Base-by-base conservation (phyloP, 2,888 invertebrate genomes). In the Agrotis clavis region DNA sequence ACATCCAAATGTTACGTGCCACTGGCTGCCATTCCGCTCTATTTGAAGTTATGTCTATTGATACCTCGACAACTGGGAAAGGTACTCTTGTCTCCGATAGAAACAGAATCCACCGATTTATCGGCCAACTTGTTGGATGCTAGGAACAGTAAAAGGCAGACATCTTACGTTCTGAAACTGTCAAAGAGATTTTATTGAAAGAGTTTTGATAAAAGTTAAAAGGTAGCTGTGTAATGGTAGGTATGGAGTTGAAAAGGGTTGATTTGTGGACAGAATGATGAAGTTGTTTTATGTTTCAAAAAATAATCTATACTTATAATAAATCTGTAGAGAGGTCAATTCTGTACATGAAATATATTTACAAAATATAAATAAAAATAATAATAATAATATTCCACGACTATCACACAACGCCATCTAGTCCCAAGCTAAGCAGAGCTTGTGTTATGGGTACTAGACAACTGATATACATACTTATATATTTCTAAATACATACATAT, bases 1-100 rank as follows among this genome's bases (percentile, higher is more conserved):
- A 95, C 93, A 92, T 90, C 90, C 84, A 65, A 77, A 61, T 79
- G 79, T 88, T 88, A 88, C 54, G 61, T 74, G 61, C 75, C 56
- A 48, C 63, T 82, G 61, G 64, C 70, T 70, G 67, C 54, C 72
- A 74, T 78, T 81, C 66, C 67, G 47, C 67, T 80, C 71, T 79
- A 84, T 81, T 77, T 73, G 68, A 79, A 86, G 75, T 79, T 80
- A 83, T 75, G 67, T 67, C 69, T 81, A 69, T 71, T 67, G 71
- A 74, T 74, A 63, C 51, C 60, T 62, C 48, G 53, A 70, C 63
- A 66, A 66, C 70, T 71, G 71, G 25, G 63, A 71, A 77, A 74
- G 67, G 61, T n/a, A n/a, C n/a, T 78, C 65, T 62, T 9, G 9
- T 59, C 56, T 72, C 35, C 21, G 45, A 68, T 63, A 60, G 53